Conservation (phyloP, 2,797 vertebrate species). For the Liparis tanakae region DNA sequence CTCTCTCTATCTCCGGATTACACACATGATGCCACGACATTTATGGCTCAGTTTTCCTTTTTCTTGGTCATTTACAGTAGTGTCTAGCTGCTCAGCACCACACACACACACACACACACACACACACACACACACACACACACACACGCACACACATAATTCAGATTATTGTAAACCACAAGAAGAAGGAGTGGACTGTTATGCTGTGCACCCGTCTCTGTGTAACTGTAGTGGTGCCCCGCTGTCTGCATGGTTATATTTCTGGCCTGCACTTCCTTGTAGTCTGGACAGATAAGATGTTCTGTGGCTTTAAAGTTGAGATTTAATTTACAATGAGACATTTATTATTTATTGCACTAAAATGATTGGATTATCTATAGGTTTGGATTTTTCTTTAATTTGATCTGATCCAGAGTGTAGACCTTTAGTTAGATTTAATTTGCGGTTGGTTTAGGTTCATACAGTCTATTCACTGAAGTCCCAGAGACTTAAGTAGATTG, state of each 20-base stretch:
- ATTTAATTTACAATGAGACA: slow-evolving; percentile 27
- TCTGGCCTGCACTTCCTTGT: slow-evolving; percentile 24
- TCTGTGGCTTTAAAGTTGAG: slow-evolving; percentile 34
- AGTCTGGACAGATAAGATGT: slow-evolving; percentile 14
- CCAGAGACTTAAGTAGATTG: not conserved
- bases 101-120: not conserved
- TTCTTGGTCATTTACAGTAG: slow-evolving; percentile 18
- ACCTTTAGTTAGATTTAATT: not conserved
- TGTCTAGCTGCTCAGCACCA: slow-evolving; percentile 1
- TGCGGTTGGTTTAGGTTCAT: not conserved
- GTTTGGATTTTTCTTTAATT: not conserved
- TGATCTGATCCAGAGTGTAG: not conserved
- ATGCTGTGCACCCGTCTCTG: slow-evolving; percentile 19
- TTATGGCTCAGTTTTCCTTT: slow-evolving; percentile 49
- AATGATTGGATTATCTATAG: not conserved
- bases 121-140: not conserved
- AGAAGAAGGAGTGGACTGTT: slow-evolving; percentile 1
- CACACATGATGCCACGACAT: slow-evolving; percentile 22
- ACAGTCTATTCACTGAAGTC: not conserved
- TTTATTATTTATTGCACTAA: slow-evolving; percentile 35
- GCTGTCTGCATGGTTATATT: slow-evolving; percentile 45
- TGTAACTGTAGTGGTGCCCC: slow-evolving; percentile 28
- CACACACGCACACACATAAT: slow-evolving; percentile 2
- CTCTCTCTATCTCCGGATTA: slow-evolving; percentile 9
- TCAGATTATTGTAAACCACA: not conserved